phyloP scores from a whole-genome alignment of 2,888 invertebrate genomes.

The Gisinianus flammeolus region DNA sequence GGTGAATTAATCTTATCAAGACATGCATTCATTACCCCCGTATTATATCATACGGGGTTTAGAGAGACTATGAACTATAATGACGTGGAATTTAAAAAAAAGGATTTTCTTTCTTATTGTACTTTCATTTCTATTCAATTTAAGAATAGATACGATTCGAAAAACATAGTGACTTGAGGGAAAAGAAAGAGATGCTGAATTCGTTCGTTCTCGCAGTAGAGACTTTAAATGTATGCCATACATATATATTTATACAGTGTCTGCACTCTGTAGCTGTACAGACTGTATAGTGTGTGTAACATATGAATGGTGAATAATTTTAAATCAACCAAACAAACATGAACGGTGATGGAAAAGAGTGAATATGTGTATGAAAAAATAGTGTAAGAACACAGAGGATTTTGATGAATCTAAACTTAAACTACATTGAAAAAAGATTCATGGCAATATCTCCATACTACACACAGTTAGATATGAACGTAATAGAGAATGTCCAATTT shows the following conservation, averaged over 20 bases:
- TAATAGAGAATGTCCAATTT: not conserved
- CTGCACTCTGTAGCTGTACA: too few species aligned
- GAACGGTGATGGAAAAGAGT: not conserved
- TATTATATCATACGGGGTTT: not conserved
- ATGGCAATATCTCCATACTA: too few species aligned
- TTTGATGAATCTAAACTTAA: not conserved
- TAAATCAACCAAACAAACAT: not conserved
- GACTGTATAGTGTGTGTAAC: too few species aligned
- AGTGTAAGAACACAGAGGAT: not conserved
- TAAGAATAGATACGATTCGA: too few species aligned
- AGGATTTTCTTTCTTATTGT: not conserved
- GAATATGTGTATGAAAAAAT: not conserved
- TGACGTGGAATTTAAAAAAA: not conserved
- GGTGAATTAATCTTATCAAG: slow-evolving; percentile 12
- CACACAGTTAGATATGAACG: too few species aligned
- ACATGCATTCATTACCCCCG: not conserved
- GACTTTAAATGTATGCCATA: too few species aligned
- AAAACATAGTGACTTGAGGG: not conserved
- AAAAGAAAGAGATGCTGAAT: not conserved
- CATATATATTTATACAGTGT: too few species aligned
- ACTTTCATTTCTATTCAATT: not conserved
- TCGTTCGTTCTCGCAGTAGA: not conserved
- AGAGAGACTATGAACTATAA: not conserved
- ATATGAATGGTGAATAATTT: not conserved
- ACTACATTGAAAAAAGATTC: too few species aligned